phyloP scores from a whole-genome alignment of 2,797 vertebrate species.

The Macrochelys suwanniensis region DNA sequence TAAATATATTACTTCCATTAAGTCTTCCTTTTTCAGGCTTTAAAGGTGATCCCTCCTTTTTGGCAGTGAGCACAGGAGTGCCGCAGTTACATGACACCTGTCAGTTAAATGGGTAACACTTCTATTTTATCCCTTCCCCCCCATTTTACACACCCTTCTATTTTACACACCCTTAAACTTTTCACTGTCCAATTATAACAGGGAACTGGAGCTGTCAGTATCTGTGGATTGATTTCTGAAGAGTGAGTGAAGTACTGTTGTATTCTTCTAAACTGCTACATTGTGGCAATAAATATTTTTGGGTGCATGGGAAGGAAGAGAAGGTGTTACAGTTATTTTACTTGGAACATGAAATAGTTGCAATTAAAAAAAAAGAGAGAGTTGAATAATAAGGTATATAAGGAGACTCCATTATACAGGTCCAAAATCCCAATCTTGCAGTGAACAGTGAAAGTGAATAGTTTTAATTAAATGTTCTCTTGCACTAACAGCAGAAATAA shows the following conservation, averaged over 20 bases:
- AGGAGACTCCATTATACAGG: not conserved
- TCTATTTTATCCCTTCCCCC: conserved; percentile 23
- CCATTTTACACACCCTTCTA: not conserved
- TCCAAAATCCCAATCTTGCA: conserved; percentile 1
- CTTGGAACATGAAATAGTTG: not conserved
- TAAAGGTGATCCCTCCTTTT: not conserved
- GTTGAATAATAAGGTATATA: not conserved
- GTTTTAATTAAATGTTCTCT: not conserved
- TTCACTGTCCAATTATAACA: conserved; percentile 48
- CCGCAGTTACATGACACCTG: not conserved
- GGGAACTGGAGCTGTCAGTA: conserved; percentile 14
- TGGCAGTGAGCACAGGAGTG: not conserved
- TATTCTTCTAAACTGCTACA: not conserved
- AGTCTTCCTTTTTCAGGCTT: conserved; percentile 1
- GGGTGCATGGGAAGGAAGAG: conserved; percentile 30
- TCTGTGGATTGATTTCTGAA: conserved; percentile 54
- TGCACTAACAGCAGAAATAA: not conserved
- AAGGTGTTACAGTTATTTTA: conserved; percentile 34
- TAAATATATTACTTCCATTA: conserved; percentile 18
- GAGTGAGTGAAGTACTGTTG: conserved; percentile 14
- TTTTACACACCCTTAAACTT: conserved; percentile 20
- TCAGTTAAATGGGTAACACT: conserved; percentile 48
- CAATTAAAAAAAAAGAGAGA: not conserved
- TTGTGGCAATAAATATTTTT: conserved; percentile 61
- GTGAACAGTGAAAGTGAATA: not conserved